phyloP scores from a whole-genome alignment of 2,113 vertebrate genomes.

The Pogona vitticeps region DNA sequence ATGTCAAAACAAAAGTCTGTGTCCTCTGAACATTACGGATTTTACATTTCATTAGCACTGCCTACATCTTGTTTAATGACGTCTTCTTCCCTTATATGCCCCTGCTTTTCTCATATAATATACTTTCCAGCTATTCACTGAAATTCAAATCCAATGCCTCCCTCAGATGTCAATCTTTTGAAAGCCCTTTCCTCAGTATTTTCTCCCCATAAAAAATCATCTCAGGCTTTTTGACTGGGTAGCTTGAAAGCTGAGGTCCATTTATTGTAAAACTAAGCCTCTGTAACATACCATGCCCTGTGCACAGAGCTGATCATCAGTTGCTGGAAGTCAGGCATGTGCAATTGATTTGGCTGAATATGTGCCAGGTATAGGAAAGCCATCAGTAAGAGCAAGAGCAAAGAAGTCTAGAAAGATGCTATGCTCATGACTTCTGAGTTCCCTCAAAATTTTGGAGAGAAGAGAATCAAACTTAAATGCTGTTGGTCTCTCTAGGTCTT shows the following conservation, averaged over 20 bases:
- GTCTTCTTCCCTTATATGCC: neutral
- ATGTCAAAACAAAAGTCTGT: slow-evolving; percentile 22
- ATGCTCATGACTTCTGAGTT: neutral
- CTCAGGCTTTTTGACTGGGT: neutral
- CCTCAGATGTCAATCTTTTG: neutral
- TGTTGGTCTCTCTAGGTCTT: neutral
- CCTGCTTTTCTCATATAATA: slow-evolving; percentile 18
- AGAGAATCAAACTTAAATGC: fast-evolving
- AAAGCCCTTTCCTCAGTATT: neutral
- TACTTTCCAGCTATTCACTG: slow-evolving; percentile 40
- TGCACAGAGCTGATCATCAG: slow-evolving; percentile 21
- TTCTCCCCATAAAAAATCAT: neutral
- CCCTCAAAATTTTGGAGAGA: neutral
- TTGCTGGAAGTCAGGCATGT: slow-evolving; percentile 32
- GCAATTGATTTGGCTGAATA: neutral
- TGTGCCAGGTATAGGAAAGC: slow-evolving; percentile 22
- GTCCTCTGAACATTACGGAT: slow-evolving; percentile 18
- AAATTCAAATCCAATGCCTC: slow-evolving; percentile 26
- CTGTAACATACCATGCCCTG: neutral
- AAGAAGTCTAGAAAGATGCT: neutral
- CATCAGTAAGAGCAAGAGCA: neutral
- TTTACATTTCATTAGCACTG: slow-evolving; percentile 15
- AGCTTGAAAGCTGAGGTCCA: neutral
- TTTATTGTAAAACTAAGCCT: neutral
- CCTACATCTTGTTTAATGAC: slow-evolving; percentile 23